Evolutionary conservation across 2,888 invertebrate genomes (phyloP).

Genomic region (Brachylomia viminalis): DNA sequence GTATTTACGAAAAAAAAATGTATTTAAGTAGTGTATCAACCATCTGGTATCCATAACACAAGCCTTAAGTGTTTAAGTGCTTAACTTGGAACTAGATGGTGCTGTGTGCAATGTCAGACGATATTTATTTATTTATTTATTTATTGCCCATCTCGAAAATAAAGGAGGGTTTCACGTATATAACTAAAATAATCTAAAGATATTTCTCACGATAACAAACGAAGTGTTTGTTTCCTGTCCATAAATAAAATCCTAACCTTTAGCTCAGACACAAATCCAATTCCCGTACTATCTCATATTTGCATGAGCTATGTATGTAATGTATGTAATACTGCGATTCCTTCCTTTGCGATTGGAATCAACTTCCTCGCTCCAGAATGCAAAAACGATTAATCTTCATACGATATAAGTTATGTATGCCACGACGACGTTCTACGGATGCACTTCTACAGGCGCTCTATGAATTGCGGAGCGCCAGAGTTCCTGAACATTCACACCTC

Average conservation of each 20-base stretch:
- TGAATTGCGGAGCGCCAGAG: background rate
- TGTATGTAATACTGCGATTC: background rate
- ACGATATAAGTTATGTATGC: slow-evolving; percentile 14
- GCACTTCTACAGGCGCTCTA: background rate
- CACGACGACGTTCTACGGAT: background rate
- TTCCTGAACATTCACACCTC: slow-evolving; percentile 4
- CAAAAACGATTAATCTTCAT: slow-evolving; percentile 25
- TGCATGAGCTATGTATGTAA: background rate
- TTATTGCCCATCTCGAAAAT: background rate
- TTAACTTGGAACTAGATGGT: no score
- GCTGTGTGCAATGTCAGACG: no score
- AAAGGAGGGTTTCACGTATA: background rate
- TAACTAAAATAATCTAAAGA: background rate
- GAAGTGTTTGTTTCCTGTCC: background rate
- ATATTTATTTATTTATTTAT: no score
- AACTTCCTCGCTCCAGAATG: slow-evolving; percentile 19
- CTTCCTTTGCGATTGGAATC: background rate
- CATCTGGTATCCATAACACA: no score
- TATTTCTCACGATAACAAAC: background rate
- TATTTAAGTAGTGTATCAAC: no score
- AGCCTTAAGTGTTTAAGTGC: no score
- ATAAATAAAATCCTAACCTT: slow-evolving; percentile 3
- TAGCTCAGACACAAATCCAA: slow-evolving; percentile 14
- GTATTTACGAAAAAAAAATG: no score
- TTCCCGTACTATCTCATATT: slow-evolving; percentile 17